Percentiles rank a stretch among this genome's conserved stretches.
phyloP scores from a whole-genome alignment of 2,797 vertebrate genomes.

The Chrosomus eos region DNA sequence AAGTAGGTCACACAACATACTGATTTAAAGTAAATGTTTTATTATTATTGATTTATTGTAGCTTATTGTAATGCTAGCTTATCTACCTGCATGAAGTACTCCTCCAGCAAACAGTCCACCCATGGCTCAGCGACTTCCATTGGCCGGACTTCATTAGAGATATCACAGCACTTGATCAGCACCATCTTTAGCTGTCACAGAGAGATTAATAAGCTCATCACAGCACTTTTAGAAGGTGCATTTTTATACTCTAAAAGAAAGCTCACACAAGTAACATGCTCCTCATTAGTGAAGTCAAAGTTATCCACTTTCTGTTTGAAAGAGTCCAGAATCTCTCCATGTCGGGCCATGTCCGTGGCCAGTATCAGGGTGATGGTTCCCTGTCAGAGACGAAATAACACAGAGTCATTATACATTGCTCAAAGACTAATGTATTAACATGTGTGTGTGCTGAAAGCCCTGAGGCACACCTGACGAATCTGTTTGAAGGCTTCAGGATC shows the following conservation, averaged over 20 bases:
- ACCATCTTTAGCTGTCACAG: constrained; percentile 88
- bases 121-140: constrained; percentile 91
- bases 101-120: constrained; percentile 92
- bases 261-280: constrained; percentile 88
- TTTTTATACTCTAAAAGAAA: not conserved
- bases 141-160: constrained; percentile 93
- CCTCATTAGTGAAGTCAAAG: constrained; percentile 89
- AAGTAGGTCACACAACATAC: not conserved
- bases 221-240: not conserved
- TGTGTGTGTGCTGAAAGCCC: not conserved
- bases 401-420: not conserved
- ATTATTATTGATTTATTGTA: not conserved
- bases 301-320: constrained; percentile 89
- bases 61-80: not conserved
- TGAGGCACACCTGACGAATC: constrained; percentile 85
- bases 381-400: constrained; percentile 65
- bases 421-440: not conserved
- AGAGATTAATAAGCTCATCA: not conserved
- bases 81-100: constrained; percentile 93
- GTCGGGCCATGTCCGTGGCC: constrained; percentile 93
- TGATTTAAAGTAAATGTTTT: constrained; percentile 1
- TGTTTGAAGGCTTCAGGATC: constrained; percentile 86
- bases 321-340: constrained; percentile 90
- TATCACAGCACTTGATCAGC: constrained; percentile 93
- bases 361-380: constrained; percentile 91